Conservation (phyloP, 2,113 vertebrate species). For the Proteles cristata region DNA sequence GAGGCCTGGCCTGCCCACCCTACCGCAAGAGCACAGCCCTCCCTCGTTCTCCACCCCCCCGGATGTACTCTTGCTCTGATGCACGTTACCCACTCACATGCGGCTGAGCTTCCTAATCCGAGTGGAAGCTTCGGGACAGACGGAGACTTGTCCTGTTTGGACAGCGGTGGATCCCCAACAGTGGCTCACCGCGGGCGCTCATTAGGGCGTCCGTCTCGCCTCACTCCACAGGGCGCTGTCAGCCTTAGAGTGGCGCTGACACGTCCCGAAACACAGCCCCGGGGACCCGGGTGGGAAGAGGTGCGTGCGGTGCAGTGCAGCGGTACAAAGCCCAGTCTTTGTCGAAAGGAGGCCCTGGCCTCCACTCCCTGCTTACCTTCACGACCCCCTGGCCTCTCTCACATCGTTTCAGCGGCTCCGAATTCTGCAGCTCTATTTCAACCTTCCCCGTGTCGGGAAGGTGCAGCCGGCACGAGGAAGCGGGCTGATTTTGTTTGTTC, state of each 20-base stretch:
- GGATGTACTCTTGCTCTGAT: not conserved
- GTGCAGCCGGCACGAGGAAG: not conserved
- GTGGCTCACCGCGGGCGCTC: not conserved
- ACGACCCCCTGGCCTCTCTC: not conserved
- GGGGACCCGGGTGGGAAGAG: not conserved
- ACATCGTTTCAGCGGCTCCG: not conserved
- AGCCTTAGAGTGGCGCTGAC: not conserved
- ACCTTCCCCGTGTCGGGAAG: not conserved
- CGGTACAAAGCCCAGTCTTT: not conserved
- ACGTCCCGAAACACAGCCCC: not conserved
- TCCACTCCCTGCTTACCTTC: not conserved
- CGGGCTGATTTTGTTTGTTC: not conserved
- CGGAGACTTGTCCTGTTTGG: not conserved
- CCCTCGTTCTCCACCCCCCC: not conserved
- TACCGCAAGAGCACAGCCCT: not conserved
- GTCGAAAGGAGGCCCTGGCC: not conserved
- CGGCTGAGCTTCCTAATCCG: not conserved
- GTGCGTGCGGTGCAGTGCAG: no score
- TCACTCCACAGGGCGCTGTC: not conserved
- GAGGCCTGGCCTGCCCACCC: not conserved
- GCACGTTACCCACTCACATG: not conserved
- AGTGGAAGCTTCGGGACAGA: not conserved
- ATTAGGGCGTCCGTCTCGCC: not conserved
- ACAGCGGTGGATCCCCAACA: not conserved
- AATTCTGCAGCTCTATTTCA: constrained; percentile 13